phyloP scores from a whole-genome alignment of 2,888 invertebrate genomes.

The Conops quadrifasciatus region DNA sequence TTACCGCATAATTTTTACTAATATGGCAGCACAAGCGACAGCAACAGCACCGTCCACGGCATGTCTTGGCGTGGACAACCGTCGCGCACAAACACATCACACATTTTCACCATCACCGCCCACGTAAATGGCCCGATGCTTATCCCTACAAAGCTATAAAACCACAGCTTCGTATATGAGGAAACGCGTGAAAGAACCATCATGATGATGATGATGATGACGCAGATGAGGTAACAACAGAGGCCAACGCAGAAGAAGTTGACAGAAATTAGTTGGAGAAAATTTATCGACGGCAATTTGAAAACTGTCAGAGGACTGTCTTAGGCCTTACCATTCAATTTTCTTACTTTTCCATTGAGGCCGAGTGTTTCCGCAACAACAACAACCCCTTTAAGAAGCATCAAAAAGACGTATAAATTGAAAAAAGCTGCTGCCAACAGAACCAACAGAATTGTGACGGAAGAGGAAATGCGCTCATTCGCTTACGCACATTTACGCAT shows the following conservation, averaged over 20 bases:
- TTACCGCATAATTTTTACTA: constrained; percentile 21
- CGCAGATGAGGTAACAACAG: neutral
- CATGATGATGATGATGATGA: neutral
- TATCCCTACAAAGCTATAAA: neutral
- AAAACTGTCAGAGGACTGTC: neutral
- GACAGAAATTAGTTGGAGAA: neutral
- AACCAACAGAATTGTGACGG: neutral
- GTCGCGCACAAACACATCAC: neutral
- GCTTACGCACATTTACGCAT: neutral
- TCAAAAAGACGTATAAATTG: neutral
- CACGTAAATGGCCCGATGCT: neutral
- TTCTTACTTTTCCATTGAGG: neutral
- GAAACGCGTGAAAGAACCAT: neutral
- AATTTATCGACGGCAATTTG: constrained; percentile 10
- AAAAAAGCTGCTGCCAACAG: neutral
- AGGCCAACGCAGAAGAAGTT: neutral
- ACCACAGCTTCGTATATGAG: neutral
- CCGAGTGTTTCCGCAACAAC: neutral
- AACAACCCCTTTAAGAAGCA: neutral
- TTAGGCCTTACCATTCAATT: neutral
- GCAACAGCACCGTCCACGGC: neutral
- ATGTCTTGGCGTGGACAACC: neutral
- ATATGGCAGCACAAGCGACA: neutral
- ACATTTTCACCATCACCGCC: neutral
- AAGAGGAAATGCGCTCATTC: neutral